Percentiles rank a stretch among this genome's conserved stretches.
phyloP scores from a whole-genome alignment of 2,888 invertebrate species.

The Campaea margaritaria region DNA sequence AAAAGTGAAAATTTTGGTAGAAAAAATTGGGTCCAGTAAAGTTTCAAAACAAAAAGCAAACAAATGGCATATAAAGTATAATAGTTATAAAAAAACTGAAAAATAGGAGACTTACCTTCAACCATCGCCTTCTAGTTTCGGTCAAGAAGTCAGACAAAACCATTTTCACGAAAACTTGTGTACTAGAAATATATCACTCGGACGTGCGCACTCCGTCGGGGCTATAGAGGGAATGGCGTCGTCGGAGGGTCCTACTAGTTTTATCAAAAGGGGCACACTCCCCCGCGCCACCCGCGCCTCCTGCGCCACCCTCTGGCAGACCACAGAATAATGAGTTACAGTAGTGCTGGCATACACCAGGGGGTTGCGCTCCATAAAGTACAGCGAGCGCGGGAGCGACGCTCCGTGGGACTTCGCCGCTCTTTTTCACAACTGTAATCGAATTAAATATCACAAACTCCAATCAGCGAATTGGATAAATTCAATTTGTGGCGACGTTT shows the following conservation, averaged over 20 bases:
- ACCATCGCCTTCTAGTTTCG: slow-evolving; percentile 77
- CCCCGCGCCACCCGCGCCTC: slow-evolving; percentile 37
- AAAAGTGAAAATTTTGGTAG: not conserved
- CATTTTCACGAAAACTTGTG: slow-evolving; percentile 54
- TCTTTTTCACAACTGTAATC: slow-evolving; percentile 29
- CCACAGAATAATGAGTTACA: not conserved
- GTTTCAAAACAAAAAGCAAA: not conserved
- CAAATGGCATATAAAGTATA: not conserved
- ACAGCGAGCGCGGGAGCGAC: slow-evolving; percentile 8
- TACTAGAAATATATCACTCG: slow-evolving; percentile 26
- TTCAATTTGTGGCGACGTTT: slow-evolving; percentile 22
- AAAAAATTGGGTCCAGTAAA: not conserved
- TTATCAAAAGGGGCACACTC: slow-evolving; percentile 34
- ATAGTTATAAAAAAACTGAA: not conserved
- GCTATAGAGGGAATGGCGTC: slow-evolving; percentile 59
- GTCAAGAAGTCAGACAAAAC: slow-evolving; percentile 78
- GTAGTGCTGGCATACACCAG: not conserved
- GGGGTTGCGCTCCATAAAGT: slow-evolving; percentile 14
- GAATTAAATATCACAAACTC: slow-evolving; percentile 37
- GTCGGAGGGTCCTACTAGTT: slow-evolving; percentile 46
- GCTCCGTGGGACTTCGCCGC: slow-evolving; percentile 27
- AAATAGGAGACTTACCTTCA: slow-evolving; percentile 62
- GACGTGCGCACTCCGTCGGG: slow-evolving; percentile 50
- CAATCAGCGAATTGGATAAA: slow-evolving; percentile 40
- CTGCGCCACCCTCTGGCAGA: slow-evolving; percentile 8